Evolutionary conservation across 2,888 invertebrate species (phyloP).

Genomic region (Trissoscelio sp.): DNA sequence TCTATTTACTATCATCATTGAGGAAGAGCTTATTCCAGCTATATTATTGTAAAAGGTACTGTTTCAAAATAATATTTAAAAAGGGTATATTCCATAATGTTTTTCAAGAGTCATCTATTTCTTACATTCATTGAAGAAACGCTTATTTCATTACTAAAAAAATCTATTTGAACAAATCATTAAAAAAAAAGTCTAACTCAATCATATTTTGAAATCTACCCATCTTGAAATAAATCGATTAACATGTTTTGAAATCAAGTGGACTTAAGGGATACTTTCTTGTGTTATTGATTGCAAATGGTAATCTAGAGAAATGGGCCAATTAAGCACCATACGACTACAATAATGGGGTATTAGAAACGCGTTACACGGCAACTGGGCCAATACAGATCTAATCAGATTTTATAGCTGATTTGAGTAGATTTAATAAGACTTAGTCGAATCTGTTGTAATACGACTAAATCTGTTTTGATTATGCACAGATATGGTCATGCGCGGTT

Average conservation of each 20-base stretch:
- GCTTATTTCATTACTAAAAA: too few species aligned
- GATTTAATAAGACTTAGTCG: slow-evolving; percentile 53
- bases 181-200: too few species aligned
- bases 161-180: too few species aligned
- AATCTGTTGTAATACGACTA: slow-evolving; percentile 26
- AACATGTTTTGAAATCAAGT: not conserved
- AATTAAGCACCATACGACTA: slow-evolving; percentile 11
- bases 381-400: slow-evolving; percentile 51
- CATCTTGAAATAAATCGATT: not conserved
- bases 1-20: too few species aligned
- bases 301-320: slow-evolving; percentile 46
- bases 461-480: slow-evolving; percentile 45
- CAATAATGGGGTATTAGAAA: slow-evolving; percentile 45
- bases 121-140: too few species aligned
- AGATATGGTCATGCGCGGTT: slow-evolving; percentile 18
- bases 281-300: slow-evolving; percentile 5
- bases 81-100: too few species aligned
- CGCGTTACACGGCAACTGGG: slow-evolving; percentile 16
- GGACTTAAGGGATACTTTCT: not conserved
- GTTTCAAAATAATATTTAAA: too few species aligned
- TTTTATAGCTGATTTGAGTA: slow-evolving; percentile 52
- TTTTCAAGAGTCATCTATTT: too few species aligned
- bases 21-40: too few species aligned
- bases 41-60: too few species aligned
- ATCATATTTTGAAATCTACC: too few species aligned